Conservation (phyloP, 2,888 invertebrate species). For the Limnephilus rhombicus region DNA sequence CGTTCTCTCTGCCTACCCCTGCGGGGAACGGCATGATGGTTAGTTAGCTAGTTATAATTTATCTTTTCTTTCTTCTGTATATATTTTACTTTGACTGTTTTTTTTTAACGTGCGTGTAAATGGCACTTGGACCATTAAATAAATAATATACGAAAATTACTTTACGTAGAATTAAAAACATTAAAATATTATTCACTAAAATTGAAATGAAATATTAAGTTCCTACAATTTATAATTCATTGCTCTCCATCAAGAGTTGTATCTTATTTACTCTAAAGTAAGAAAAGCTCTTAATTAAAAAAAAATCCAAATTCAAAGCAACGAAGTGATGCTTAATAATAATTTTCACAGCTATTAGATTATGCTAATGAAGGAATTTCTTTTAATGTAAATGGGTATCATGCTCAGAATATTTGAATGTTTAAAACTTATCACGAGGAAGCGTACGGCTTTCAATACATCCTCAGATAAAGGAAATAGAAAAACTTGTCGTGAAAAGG, state of each 20-base stretch:
- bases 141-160: too few species aligned
- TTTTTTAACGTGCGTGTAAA: too few species aligned
- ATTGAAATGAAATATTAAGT: background rate
- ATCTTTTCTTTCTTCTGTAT: too few species aligned
- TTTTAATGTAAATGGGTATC: background rate
- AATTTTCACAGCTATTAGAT: background rate
- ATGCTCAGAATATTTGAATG: background rate
- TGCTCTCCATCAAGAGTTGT: background rate
- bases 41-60: too few species aligned
- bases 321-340: background rate
- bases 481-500: slow-evolving; percentile 10
- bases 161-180: too few species aligned
- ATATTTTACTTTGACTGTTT: too few species aligned
- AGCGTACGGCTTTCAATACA: background rate
- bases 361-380: background rate
- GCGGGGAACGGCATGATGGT: too few species aligned
- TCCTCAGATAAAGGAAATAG: background rate
- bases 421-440: background rate
- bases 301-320: background rate
- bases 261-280: background rate
- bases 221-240: background rate
- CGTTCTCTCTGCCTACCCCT: too few species aligned
- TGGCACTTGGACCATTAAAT: too few species aligned
- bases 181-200: too few species aligned
- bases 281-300: background rate